A percentile compares a stretch with the other conserved stretches of the same genome.
Conservation (phyloP, 2,888 invertebrate genomes). For the Limnephilus auricula region DNA sequence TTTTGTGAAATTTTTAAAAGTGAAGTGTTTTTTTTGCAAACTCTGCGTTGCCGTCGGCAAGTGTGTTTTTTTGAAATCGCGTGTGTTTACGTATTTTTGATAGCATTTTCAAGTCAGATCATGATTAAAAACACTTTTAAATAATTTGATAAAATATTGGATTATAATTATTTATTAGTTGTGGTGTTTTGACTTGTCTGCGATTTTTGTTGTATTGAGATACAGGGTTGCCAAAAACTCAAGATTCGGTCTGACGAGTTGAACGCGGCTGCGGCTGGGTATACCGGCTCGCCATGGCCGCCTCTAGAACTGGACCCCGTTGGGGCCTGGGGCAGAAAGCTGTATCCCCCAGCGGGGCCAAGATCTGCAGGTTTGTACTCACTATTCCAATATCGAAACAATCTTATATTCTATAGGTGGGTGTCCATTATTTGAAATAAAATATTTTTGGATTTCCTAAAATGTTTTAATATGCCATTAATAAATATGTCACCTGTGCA, state of each 20-base stretch:
- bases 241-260: conserved; percentile 89
- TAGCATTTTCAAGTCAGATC: neutral
- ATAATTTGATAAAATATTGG: neutral
- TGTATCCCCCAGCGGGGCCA: conserved; percentile 86
- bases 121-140: conserved; percentile 15
- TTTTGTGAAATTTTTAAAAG: conserved; percentile 10
- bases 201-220: conserved; percentile 10
- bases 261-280: conserved; percentile 84
- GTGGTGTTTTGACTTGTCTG: conserved; percentile 18
- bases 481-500: too few relatives aligned
- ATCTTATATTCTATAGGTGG: neutral
- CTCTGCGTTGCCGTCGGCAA: conserved; percentile 37
- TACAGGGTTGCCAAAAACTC: conserved; percentile 67
- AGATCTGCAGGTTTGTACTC: conserved; percentile 77
- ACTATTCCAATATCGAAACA: neutral
- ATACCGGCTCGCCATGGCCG: conserved; percentile 89
- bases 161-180: neutral
- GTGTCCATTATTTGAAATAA: too few relatives aligned
- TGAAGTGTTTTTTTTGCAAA: conserved; percentile 33
- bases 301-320: conserved; percentile 86
- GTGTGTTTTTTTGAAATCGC: neutral
- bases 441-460: too few relatives aligned
- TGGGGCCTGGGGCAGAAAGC: conserved; percentile 87
- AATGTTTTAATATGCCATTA: too few relatives aligned
- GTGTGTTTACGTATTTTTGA: conserved; percentile 3